Evolutionary conservation across 2,888 invertebrate genomes (phyloP), one percentile per base, ranked within the genome.

Genomic region (Dexiosoma caninum): DNA sequence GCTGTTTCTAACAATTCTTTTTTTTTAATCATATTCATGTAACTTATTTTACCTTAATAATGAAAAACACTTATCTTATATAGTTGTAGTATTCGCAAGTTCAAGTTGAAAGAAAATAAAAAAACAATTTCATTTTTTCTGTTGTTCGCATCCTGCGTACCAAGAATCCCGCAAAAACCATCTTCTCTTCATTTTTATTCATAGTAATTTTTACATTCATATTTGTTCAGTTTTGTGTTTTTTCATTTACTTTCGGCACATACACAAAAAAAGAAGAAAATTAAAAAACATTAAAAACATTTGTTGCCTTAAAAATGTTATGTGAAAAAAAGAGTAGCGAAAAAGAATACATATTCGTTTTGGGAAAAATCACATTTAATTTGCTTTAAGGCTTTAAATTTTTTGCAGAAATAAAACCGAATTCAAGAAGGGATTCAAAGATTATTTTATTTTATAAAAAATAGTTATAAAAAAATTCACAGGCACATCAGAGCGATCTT

Each of bases 271-370:
- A 32, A 14, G 6, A n/a, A n/a, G 16, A 32, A 44, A 55, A 55
- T n/a, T 71, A 60, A 53, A 51, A 37, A 69, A 67, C 71, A 80
- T 81, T 72, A 72, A 62, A 72, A 69, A 64, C 76, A 81, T 81
- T 81, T 72, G 77, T 69, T 81, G 76, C 72, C 81, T 69, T 76
- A 44, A 21, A 67, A 70, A 67, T 49, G n/a, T 16, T 64, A 49
- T 32, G 23, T 27, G n/a, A 51, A 49, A 69, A 46, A 64, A 27
- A 27, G n/a, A 12, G 37, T 51, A 12, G n/a, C 1, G 9, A 27
- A 40, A 51, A 49, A 60, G 30, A 66, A 71, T 42, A 72, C 53
- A 46, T 19, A 19, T n/a, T 8, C 23, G 23, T 44, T 49, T 46
- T 44, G 40, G 8, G 7, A 37, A 14, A 21, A 32, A 67, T 64